Evolutionary conservation across 1,140 invertebrate species (phyloP).

Genomic region (Lysiphlebus fabarum): DNA sequence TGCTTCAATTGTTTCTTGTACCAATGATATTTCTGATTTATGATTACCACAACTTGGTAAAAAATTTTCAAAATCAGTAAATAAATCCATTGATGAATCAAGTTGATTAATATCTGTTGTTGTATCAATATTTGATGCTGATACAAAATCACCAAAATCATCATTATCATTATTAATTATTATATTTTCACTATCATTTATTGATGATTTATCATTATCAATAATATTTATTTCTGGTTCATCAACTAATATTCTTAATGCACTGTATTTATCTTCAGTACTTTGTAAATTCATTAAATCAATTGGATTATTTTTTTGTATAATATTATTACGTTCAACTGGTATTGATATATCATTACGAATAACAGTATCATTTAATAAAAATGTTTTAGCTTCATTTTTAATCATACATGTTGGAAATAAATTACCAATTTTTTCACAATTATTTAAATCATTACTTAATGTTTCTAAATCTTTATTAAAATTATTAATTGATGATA

Average conservation of each 20-base stretch:
- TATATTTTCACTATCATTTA: background rate
- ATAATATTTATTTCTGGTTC: slow-evolving; percentile 26
- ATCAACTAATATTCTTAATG: slow-evolving; percentile 49
- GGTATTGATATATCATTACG: slow-evolving; percentile 37
- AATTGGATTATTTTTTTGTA: slow-evolving; percentile 22
- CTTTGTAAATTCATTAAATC: slow-evolving; percentile 51
- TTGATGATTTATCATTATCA: background rate
- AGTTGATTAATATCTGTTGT: slow-evolving; percentile 28
- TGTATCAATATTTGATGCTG: slow-evolving; percentile 42
- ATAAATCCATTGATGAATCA: slow-evolving; percentile 41
- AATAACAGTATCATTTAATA: slow-evolving; percentile 53
- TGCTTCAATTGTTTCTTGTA: slow-evolving; percentile 45
- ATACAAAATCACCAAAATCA: slow-evolving; percentile 63
- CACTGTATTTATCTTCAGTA: slow-evolving; percentile 55
- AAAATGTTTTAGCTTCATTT: slow-evolving; percentile 49
- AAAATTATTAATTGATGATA: slow-evolving; percentile 27
- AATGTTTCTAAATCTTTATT: too few species aligned
- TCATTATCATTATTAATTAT: too few species aligned
- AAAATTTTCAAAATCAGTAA: slow-evolving; percentile 45
- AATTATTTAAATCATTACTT: too few species aligned
- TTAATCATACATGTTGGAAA: slow-evolving; percentile 53
- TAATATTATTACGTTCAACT: slow-evolving; percentile 23
- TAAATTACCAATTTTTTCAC: slow-evolving; percentile 30
- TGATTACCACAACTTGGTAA: slow-evolving; percentile 26
- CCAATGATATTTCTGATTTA: slow-evolving; percentile 27